Evolutionary conservation across 2,888 invertebrate species (phyloP), one percentile per base, ranked within the genome.

Genomic region (Thecophora atra): DNA sequence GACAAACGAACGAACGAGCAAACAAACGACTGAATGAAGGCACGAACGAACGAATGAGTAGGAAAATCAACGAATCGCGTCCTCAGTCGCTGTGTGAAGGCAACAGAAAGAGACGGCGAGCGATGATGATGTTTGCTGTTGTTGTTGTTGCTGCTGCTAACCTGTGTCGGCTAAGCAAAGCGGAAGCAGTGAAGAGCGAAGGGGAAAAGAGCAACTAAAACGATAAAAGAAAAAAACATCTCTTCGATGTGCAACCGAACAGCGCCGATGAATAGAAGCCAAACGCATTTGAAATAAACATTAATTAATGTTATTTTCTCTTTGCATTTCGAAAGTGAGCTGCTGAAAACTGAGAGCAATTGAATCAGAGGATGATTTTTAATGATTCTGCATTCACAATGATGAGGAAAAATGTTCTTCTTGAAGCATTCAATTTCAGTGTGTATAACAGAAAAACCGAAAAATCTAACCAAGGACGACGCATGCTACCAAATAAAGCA

Each of bases 41-140:
- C 44, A 24, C 63, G 52, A 69, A 58, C 56, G 21, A 58, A 54
- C 54, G n/a, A 65, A 30, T 58, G 54, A 37, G 52, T 52, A 28
- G 28, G 56, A 52, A 47, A 51, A 30, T 19, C 58, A 26, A 44
- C 69, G 11, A 58, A 60, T 52, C 60, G 67, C 51, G 62, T 37
- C 28, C 21, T 62, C 37, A 54, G 26, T 28, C 47, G 44, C 37
- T 54, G n/a, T 21, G 54, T 42, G 62, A 60, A 17, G 42, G 67
- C 63, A 42, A 67, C 26, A 67, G 67, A 72, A 68, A 8, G 72
- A 68, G 72, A 72, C 54, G 26, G 72, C 21, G 52, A 63, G 2
- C 58, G 26, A 58, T 28, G 13, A 24, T 17, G 56, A 58, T 51
- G 58, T 58, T 30, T 8, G 56, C 11, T 37, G 37, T 8, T 37